A percentile compares a stretch with the other conserved stretches of the same genome.
Conservation (phyloP, 2,113 vertebrate species). For the Indicator indicator region DNA sequence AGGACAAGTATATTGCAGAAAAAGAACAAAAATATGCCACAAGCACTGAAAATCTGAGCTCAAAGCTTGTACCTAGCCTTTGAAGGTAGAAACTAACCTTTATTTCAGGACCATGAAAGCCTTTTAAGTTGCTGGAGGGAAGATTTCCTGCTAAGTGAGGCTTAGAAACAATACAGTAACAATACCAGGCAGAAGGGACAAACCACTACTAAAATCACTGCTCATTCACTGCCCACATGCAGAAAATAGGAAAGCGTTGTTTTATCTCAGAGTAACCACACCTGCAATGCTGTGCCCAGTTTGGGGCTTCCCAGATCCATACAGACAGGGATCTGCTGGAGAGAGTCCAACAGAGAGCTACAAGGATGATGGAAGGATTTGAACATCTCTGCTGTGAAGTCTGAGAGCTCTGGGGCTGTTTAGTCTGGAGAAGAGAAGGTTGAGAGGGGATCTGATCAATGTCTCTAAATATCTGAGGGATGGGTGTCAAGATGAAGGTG, state of each 20-base stretch:
- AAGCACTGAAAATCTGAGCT: not conserved
- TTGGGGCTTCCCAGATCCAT: too few species aligned
- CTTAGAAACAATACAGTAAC: not conserved
- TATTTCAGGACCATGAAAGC: not conserved
- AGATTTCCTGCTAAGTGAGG: not conserved
- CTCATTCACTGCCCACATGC: not conserved
- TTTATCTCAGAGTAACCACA: not conserved
- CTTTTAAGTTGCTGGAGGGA: not conserved
- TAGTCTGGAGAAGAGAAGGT: too few species aligned
- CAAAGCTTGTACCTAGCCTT: not conserved
- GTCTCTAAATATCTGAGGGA: too few species aligned
- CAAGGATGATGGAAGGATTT: too few species aligned
- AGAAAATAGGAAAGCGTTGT: not conserved
- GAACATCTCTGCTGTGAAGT: too few species aligned
- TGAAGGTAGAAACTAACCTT: not conserved
- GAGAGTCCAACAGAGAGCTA: too few species aligned
- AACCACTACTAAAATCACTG: not conserved
- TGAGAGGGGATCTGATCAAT: too few species aligned
- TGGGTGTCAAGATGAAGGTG: too few species aligned
- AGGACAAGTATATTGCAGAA: rapidly evolving
- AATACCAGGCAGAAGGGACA: not conserved
- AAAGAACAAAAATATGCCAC: not conserved
- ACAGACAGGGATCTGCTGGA: too few species aligned
- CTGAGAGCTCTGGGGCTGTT: too few species aligned
- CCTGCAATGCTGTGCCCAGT: too few species aligned